Conservation (phyloP, 2,113 vertebrate species). For the Ornithorhynchus anatinus region DNA sequence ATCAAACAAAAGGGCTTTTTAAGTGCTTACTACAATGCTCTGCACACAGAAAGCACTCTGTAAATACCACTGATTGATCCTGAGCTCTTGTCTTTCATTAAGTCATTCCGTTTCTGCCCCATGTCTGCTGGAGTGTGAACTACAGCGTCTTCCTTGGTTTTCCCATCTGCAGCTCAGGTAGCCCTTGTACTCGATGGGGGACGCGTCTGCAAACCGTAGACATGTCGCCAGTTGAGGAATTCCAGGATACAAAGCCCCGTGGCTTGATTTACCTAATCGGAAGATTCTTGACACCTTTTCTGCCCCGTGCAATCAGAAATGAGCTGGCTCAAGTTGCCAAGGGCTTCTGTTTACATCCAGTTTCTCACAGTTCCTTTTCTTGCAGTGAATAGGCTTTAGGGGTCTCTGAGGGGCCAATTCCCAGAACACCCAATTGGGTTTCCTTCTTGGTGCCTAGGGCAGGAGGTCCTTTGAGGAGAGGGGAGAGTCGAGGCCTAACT, state of each 20-base stretch:
- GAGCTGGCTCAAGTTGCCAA: neutral
- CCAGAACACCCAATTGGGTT: accelerated
- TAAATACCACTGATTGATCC: too few relatives aligned
- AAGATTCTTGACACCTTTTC: neutral
- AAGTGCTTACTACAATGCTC: too few relatives aligned
- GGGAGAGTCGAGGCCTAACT: accelerated
- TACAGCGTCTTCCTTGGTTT: too few relatives aligned
- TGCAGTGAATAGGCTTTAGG: too few relatives aligned
- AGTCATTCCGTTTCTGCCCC: too few relatives aligned
- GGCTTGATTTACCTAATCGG: neutral
- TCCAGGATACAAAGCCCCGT: neutral
- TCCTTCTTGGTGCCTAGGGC: accelerated
- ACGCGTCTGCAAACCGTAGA: too few relatives aligned
- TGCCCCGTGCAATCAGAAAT: accelerated
- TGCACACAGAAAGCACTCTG: too few relatives aligned
- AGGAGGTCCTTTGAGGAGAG: accelerated
- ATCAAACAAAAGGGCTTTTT: too few relatives aligned
- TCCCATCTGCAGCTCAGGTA: too few relatives aligned
- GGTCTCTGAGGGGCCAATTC: neutral
- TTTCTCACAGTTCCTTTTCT: accelerated
- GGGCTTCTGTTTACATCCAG: neutral
- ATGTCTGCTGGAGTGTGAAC: too few relatives aligned
- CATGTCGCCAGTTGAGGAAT: neutral
- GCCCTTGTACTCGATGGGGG: too few relatives aligned
- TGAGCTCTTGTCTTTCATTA: too few relatives aligned